Evolutionary conservation across 1,140 invertebrate genomes (phyloP), one percentile per base, ranked within the genome.

Genomic region (Heliconius congener): DNA sequence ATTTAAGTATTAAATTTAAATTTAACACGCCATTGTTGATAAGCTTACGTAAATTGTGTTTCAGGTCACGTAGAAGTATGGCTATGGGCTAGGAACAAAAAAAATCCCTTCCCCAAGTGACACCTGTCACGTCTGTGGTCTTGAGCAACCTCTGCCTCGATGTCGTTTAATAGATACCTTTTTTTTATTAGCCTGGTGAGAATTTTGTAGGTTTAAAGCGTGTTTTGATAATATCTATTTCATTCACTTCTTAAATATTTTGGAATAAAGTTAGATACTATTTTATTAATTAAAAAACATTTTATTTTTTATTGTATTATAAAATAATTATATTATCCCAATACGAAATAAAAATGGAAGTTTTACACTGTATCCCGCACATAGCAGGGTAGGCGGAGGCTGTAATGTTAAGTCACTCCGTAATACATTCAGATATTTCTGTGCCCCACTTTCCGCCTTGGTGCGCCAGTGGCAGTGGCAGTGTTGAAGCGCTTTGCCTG

Each of bases 1-100:
- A 88, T 91, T 85, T 83, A 82, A 83, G 80, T 85, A 79, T 77
- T 77, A 82, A 77, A 71, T 52, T 75, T 77, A 34, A 70, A 66
- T 76, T 74, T 76, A 66, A 76, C 55, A 76, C 76, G 71, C 70
- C 37, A 57, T 71, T 80, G 71, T 71, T 60, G 18, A 76, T 80
- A 81, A 77, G 55, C 42, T 42, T 39, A 55, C 50, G 57, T 46
- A 18, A 30, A 13, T 39, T 74, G 60, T 42, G 46, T 77, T 77
- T 81, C 55, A 16, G 19, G n/a, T 77, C 79, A 81, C 79, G 79
- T 81, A 71, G 71, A 39, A 18, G 50, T 52, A 8, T 19, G 50
- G 42, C 19, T 19, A 30, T 77, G 46, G 76, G 66, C 42, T 72
- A 77, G 42, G 46, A 66, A 77, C 76, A 77, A 78, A 73, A 52